Evolutionary conservation across 2,888 invertebrate species (phyloP).

Genomic region (Ophion ellenae): DNA sequence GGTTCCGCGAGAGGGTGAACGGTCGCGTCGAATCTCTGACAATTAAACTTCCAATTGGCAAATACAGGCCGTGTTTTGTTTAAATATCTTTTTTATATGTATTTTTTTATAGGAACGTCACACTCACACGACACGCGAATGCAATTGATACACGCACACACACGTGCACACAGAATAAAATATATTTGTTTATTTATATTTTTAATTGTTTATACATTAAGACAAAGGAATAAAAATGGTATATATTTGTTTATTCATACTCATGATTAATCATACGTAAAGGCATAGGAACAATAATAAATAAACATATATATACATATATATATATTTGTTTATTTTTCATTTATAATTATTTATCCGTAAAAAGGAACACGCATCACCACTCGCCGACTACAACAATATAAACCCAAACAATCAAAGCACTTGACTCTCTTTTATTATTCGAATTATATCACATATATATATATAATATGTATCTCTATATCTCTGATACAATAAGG

Average conservation of each 20-base stretch:
- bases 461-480: constrained; percentile 77
- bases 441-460: constrained; percentile 71
- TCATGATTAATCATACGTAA: too few relatives aligned
- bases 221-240: too few relatives aligned
- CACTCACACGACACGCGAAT: constrained; percentile 75
- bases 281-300: too few relatives aligned
- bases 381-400: constrained; percentile 3
- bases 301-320: too few relatives aligned
- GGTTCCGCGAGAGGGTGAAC: background rate
- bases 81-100: constrained; percentile 3
- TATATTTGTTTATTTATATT: too few relatives aligned
- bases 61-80: too few relatives aligned
- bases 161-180: too few relatives aligned
- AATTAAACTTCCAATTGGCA: background rate
- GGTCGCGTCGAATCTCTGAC: constrained; percentile 4
- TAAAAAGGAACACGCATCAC: constrained; percentile 36
- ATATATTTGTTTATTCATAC: too few relatives aligned
- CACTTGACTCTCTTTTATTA: constrained; percentile 74
- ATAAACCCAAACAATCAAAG: constrained; percentile 67
- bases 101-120: too few relatives aligned
- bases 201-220: too few relatives aligned
- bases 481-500: constrained; percentile 82
- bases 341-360: too few relatives aligned
- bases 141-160: constrained; percentile 74
- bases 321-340: too few relatives aligned